Evolutionary conservation across 2,113 vertebrate species (phyloP).

Genomic region (Scatophagus argus): DNA sequence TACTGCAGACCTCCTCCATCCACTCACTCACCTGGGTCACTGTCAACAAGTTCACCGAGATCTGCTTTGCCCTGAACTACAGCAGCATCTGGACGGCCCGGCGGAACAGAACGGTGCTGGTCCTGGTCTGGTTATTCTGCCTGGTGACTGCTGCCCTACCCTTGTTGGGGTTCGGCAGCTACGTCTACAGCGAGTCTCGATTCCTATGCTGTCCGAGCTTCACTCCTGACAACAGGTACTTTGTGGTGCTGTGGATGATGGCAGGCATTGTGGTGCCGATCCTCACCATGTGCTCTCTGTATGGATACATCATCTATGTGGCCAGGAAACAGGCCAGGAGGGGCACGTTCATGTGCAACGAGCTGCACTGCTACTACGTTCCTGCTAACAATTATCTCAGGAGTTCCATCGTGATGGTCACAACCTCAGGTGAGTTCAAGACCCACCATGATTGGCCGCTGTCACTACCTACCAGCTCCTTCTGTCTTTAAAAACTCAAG

Average conservation of each 20-base stretch:
- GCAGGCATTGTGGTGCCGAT: slow-evolving; percentile 72
- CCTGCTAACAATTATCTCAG: slow-evolving; percentile 82
- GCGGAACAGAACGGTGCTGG: slow-evolving; percentile 65
- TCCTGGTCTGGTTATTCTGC: slow-evolving; percentile 75
- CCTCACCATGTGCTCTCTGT: slow-evolving; percentile 74
- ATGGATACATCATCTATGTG: slow-evolving; percentile 78
- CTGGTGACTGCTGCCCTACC: slow-evolving; percentile 73
- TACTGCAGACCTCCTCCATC: slow-evolving; percentile 82
- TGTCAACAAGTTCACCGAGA: slow-evolving; percentile 78
- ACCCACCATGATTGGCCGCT: neutral
- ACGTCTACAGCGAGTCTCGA: slow-evolving; percentile 71
- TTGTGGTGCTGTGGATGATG: slow-evolving; percentile 70
- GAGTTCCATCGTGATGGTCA: slow-evolving; percentile 81
- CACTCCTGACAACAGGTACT: slow-evolving; percentile 50
- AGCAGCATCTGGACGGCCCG: slow-evolving; percentile 70
- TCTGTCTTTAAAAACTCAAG: neutral
- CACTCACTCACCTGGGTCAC: slow-evolving; percentile 81
- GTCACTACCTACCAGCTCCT: neutral
- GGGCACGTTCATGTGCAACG: slow-evolving; percentile 85
- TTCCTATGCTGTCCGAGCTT: slow-evolving; percentile 79
- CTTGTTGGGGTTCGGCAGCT: slow-evolving; percentile 80
- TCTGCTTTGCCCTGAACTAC: slow-evolving; percentile 83
- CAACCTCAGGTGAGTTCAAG: slow-evolving; percentile 78
- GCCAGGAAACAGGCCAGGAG: slow-evolving; percentile 80
- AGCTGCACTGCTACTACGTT: slow-evolving; percentile 85